phyloP scores from a whole-genome alignment of 1,140 invertebrate species.

The Diabrotica virgifera region DNA sequence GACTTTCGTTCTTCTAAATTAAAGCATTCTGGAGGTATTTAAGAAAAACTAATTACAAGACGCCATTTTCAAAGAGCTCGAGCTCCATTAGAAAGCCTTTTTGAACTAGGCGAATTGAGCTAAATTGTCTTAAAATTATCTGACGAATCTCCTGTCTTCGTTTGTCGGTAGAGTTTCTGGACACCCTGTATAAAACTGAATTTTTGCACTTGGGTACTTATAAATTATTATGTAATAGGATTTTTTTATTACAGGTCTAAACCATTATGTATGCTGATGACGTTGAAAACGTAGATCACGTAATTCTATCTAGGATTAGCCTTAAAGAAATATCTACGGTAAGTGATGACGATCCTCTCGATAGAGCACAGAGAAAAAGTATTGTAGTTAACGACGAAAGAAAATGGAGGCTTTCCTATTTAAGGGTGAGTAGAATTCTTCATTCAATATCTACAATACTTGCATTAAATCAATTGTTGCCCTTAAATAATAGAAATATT shows the following conservation, averaged over 20 bases:
- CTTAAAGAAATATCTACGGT: slow-evolving; percentile 9
- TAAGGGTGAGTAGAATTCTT: slow-evolving; percentile 28
- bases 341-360: slow-evolving; percentile 8
- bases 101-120: no score
- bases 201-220: no score
- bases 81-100: no score
- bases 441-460: neutral
- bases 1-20: no score
- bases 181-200: no score
- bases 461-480: neutral
- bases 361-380: slow-evolving; percentile 4
- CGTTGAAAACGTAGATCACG: neutral
- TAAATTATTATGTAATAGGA: no score
- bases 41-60: no score
- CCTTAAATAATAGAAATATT: slow-evolving; percentile 4
- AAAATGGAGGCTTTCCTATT: slow-evolving; percentile 32
- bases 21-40: no score
- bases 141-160: no score
- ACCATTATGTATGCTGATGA: slow-evolving; percentile 5
- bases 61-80: no score
- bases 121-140: no score
- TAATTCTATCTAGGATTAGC: slow-evolving; percentile 8
- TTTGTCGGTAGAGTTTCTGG: no score
- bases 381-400: slow-evolving; percentile 25
- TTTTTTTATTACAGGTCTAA: neutral